Evolutionary conservation across 1,140 invertebrate genomes (phyloP).

Genomic region (Drosophila trapezifrons): DNA sequence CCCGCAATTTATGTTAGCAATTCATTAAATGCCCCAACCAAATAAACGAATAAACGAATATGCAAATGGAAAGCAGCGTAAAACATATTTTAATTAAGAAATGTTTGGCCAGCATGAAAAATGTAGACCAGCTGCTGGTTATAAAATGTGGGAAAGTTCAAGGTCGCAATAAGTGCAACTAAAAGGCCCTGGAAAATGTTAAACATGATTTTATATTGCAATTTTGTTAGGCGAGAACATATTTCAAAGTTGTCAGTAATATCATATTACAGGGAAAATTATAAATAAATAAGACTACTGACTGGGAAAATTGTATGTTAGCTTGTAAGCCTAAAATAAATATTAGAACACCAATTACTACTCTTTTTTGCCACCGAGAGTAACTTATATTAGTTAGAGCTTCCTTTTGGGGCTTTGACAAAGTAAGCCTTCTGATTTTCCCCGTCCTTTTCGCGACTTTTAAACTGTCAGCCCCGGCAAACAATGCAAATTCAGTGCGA

Average conservation of each 20-base stretch:
- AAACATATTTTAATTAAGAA: slow-evolving; percentile 52
- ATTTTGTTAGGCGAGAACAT: neutral
- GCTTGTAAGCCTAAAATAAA: neutral
- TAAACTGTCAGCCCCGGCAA: slow-evolving; percentile 34
- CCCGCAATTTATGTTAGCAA: slow-evolving; percentile 52
- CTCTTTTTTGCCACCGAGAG: too few relatives aligned
- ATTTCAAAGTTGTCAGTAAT: too few relatives aligned
- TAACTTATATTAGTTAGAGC: too few relatives aligned
- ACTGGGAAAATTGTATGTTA: neutral
- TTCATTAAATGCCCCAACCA: slow-evolving; percentile 48
- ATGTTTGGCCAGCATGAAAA: slow-evolving; percentile 10
- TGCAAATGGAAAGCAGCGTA: slow-evolving; percentile 32
- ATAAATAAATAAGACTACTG: neutral
- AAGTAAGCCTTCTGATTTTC: slow-evolving; percentile 17
- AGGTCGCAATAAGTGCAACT: neutral
- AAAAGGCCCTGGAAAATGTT: neutral
- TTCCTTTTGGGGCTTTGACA: neutral
- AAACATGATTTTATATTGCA: neutral
- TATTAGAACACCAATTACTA: too few relatives aligned
- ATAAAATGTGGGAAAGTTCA: slow-evolving; percentile 17
- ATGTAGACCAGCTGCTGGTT: neutral
- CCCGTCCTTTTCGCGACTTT: neutral
- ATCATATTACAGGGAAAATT: neutral
- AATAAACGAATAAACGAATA: slow-evolving; percentile 8
- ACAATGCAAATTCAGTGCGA: slow-evolving; percentile 44